Base-by-base conservation (phyloP, 2,113 vertebrate species). In the Diglossa brunneiventris region DNA sequence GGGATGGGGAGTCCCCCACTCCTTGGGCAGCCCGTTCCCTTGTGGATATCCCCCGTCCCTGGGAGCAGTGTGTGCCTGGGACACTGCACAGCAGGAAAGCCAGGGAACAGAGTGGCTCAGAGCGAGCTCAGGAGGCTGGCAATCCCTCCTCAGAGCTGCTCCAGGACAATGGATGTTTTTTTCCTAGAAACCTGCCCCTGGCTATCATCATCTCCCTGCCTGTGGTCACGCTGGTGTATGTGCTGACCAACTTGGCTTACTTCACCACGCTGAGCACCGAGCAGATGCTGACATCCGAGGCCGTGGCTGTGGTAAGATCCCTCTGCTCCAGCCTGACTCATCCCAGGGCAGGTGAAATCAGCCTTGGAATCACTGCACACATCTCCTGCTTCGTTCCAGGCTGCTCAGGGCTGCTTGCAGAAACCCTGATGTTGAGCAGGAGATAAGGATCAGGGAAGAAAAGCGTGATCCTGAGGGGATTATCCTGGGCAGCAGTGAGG, bases 131-230 rank as follows among this genome's bases (percentile, higher is more conserved):
- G 77, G 33, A 61, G 56, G 53, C 50, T 26, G 2, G 41, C 1
- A 0, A 15, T 86, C 68, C 53, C 63, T 31, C 7, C 59, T 46
- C 35, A 1, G 22, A 74, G 20, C 83, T 33, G 47, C 84, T 77
- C 56, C 46, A 7, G 61, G 13, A 39, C 31, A 15, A 16, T 30
- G 8, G 59, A 4, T 58, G 8, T 13, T 12, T 56, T 78, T 61
- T 84, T 42, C 92, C 58, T 97, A 99, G 99, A 93, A 99, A 99
- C 97, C 98, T 99, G 88, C 99, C 99, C 14, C 98, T 98, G 70
- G 99, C 99, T 89, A 99, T 99, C 97, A 99, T 99, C 96, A 99
- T 99, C 97, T 99, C 99, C 0, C 96, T 99, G 64, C 99, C 99
- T 72, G 98, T 99, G 1, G 99, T 99, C 83, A 99, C 99, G 0